phyloP scores from a whole-genome alignment of 2,113 vertebrate species.

The Brachyistius frenatus region DNA sequence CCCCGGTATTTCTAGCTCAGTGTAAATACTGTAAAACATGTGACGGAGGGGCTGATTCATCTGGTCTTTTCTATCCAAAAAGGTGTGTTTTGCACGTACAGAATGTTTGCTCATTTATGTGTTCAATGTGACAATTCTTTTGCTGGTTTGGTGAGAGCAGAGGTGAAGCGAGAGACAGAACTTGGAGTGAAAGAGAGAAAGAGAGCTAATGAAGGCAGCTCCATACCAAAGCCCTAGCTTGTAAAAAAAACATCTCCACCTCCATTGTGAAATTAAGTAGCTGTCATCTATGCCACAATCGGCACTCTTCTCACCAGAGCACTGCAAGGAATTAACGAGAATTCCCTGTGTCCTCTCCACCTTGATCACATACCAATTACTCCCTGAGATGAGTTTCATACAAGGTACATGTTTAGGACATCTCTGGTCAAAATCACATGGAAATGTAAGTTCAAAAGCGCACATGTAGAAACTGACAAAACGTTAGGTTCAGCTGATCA shows the following conservation, averaged over 20 bases:
- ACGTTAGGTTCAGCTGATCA: constrained; percentile 27
- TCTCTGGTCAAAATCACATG: constrained; percentile 17
- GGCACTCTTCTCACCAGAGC: constrained; percentile 30
- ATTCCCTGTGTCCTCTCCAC: constrained; percentile 48
- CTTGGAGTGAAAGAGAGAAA: constrained; percentile 21
- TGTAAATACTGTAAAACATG: constrained; percentile 37
- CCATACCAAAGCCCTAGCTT: constrained; percentile 40
- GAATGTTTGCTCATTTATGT: constrained; percentile 41
- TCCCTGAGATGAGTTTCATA: constrained; percentile 10
- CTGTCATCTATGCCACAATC: constrained; percentile 58
- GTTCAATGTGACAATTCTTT: constrained; percentile 59
- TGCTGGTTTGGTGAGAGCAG: constrained; percentile 3
- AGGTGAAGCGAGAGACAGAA: constrained; percentile 37
- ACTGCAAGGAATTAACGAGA: constrained; percentile 56
- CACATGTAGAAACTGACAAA: constrained; percentile 19
- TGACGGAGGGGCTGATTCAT: constrained; percentile 63
- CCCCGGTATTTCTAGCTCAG: constrained; percentile 47
- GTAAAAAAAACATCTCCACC: constrained; percentile 53
- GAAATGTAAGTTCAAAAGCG: constrained; percentile 4
- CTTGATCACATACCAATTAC: constrained; percentile 49
- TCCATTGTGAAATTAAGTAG: constrained; percentile 59
- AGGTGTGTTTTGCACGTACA: constrained; percentile 2
- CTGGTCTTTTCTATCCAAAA: constrained; percentile 53
- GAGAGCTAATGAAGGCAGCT: constrained; percentile 43
- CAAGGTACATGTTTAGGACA: constrained; percentile 2